Evolutionary conservation across 2,888 invertebrate species (phyloP).

Genomic region (Hyppa rectilinea): DNA sequence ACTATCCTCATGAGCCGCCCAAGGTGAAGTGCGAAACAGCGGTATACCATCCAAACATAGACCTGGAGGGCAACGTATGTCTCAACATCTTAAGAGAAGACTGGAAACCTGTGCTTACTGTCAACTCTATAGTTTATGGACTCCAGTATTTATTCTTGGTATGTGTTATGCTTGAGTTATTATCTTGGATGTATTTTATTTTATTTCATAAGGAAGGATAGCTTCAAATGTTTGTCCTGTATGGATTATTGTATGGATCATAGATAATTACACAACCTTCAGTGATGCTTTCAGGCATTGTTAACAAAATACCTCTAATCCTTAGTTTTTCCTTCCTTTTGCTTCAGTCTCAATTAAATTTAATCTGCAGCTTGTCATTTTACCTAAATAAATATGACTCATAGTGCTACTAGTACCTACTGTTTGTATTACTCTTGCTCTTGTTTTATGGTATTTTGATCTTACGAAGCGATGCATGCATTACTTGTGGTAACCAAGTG

Average conservation of each 20-base stretch:
- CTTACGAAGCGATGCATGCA: too few relatives aligned
- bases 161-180: conserved; percentile 62
- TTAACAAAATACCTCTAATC: neutral
- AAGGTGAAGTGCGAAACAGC: conserved; percentile 99
- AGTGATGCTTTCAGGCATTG: neutral
- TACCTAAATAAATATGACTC: conserved; percentile 10
- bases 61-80: conserved; percentile 99
- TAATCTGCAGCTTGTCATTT: neutral
- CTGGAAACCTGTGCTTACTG: conserved; percentile 99
- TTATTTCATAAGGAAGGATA: neutral
- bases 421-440: neutral
- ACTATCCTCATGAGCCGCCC: conserved; percentile 99
- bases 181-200: neutral
- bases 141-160: conserved; percentile 99
- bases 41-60: conserved; percentile 99
- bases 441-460: too few relatives aligned
- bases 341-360: neutral
- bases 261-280: neutral
- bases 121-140: conserved; percentile 99
- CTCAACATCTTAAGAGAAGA: conserved; percentile 99
- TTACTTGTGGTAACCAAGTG: too few relatives aligned
- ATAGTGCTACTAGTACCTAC: neutral
- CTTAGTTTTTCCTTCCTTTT: neutral
- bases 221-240: neutral
- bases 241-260: neutral